These are phyloP conservation scores for Calephelis nemesis DNA, from an alignment of 1,140 invertebrate genomes.

Conservation along the genomic window DNA sequence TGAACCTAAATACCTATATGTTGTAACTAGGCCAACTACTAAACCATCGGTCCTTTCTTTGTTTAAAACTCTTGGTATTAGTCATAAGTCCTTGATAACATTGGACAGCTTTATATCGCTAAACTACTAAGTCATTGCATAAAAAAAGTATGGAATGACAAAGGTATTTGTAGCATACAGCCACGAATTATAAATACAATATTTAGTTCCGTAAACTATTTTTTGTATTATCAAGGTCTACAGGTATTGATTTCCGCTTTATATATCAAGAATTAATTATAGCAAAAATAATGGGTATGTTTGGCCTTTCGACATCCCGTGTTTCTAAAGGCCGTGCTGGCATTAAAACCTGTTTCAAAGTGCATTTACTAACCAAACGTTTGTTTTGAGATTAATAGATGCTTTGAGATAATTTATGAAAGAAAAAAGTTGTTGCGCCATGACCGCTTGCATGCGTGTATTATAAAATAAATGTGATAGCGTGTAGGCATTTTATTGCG, in stretches of 20 bases:
- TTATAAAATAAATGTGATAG: background rate
- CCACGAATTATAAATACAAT: slow-evolving; percentile 14
- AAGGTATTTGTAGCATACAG: slow-evolving; percentile 8
- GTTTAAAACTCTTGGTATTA: background rate
- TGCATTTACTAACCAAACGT: slow-evolving; percentile 13
- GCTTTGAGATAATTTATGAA: slow-evolving; percentile 9
- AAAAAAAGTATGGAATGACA: background rate
- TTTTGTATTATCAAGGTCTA: slow-evolving; percentile 6
- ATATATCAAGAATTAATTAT: slow-evolving; percentile 7
- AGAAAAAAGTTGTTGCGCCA: slow-evolving; percentile 2
- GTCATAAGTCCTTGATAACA: background rate
- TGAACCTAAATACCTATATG: no score
- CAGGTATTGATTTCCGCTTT: slow-evolving; percentile 6
- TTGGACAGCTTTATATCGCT: background rate
- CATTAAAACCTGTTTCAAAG: slow-evolving; percentile 8
- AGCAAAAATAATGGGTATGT: slow-evolving; percentile 2
- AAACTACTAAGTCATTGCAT: background rate
- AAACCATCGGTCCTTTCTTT: background rate
- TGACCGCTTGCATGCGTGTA: background rate
- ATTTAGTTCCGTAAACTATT: slow-evolving; percentile 10
- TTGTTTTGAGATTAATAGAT: slow-evolving; percentile 11
- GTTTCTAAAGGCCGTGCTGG: slow-evolving; percentile 14
- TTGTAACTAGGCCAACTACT: background rate
- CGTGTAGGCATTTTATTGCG: background rate
- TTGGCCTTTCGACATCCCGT: slow-evolving; percentile 12